These are phyloP conservation scores for Turnix velox DNA, from an alignment of 2,113 vertebrate genomes.

Conservation along the genomic window DNA sequence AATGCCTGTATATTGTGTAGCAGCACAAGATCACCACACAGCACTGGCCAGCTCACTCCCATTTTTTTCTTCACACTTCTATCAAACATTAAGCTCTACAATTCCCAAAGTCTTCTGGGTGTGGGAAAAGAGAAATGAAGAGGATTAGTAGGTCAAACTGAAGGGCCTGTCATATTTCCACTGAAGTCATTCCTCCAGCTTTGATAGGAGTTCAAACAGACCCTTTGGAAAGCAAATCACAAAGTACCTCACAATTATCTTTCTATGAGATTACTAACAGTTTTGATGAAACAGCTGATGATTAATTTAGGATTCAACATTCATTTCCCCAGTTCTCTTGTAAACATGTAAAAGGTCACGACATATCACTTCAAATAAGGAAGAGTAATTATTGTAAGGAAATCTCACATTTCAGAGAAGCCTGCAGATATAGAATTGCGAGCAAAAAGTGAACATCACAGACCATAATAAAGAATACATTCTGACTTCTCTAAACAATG, in stretches of 20 bases:
- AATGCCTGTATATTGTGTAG: neutral
- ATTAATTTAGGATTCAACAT: constrained; percentile 42
- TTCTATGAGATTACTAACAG: neutral
- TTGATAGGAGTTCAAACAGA: neutral
- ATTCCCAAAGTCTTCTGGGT: neutral
- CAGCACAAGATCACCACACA: neutral
- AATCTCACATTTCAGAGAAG: neutral
- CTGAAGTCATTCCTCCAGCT: neutral
- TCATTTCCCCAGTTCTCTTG: neutral
- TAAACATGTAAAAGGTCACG: neutral
- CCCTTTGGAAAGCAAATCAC: neutral
- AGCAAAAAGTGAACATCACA: neutral
- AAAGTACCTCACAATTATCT: neutral
- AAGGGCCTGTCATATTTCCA: neutral
- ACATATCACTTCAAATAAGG: neutral
- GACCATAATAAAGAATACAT: neutral
- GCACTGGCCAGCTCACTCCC: neutral
- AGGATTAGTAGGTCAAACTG: neutral
- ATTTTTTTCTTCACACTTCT: neutral
- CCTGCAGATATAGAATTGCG: neutral
- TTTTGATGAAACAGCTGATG: neutral
- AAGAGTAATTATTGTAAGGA: neutral
- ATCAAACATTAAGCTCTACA: neutral
- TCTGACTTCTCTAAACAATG: neutral
- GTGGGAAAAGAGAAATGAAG: neutral